Evolutionary conservation across 2,888 invertebrate genomes (phyloP).

Genomic region (Pterostichus madidus): DNA sequence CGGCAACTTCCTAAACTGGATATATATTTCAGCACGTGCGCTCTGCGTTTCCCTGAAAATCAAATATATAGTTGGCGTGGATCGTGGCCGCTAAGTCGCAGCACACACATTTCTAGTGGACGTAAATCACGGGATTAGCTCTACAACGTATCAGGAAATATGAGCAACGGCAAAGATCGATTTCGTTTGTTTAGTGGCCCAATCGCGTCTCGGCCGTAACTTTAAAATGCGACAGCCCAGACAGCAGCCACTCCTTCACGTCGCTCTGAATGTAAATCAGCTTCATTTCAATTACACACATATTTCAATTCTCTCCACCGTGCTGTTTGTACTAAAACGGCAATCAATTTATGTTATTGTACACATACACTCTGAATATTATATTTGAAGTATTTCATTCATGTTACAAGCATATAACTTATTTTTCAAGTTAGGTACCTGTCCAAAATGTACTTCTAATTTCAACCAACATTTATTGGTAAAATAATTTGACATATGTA

Average conservation of each 20-base stretch:
- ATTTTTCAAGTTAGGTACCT: too few species aligned
- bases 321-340: too few species aligned
- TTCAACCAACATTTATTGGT: too few species aligned
- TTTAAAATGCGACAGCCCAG: conserved; percentile 15
- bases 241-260: conserved; percentile 1
- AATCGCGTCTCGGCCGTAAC: conserved; percentile 8
- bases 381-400: too few species aligned
- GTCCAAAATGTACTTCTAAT: too few species aligned
- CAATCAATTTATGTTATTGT: too few species aligned
- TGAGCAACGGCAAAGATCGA: conserved; percentile 26
- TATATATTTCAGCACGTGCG: conserved; percentile 65
- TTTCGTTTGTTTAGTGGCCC: conserved; percentile 20
- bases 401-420: too few species aligned
- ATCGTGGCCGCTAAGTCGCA: conserved; percentile 8
- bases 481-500: too few species aligned
- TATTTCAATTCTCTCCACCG: too few species aligned
- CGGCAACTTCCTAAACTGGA: conserved; percentile 67
- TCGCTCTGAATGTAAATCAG: too few species aligned
- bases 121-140: conserved; percentile 47
- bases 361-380: too few species aligned
- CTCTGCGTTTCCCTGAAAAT: conserved; percentile 45
- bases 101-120: conserved; percentile 15
- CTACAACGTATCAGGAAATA: conserved; percentile 33
- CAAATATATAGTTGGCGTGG: conserved; percentile 56
- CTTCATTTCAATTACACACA: too few species aligned